phyloP scores from a whole-genome alignment of 2,888 invertebrate species.

The Chalcosyrphus nemorum region DNA sequence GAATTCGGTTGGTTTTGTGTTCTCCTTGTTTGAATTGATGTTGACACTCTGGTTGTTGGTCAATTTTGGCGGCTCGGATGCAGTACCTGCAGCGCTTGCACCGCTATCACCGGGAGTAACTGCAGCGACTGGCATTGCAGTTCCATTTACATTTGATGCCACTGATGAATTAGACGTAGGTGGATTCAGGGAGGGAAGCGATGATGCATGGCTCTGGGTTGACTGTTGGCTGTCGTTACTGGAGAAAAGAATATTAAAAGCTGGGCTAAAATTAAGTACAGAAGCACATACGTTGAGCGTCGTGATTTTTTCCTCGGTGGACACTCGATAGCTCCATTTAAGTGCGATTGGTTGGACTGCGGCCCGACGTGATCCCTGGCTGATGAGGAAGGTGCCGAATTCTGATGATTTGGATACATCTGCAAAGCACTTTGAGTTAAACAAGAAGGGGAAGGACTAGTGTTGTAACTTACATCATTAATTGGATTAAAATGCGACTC shows the following conservation, averaged over 20 bases:
- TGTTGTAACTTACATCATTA: conserved; percentile 78
- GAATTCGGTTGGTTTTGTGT: conserved; percentile 79
- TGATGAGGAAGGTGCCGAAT: conserved; percentile 74
- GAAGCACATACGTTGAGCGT: conserved; percentile 93
- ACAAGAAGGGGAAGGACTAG: too few species aligned
- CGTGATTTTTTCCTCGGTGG: conserved; percentile 95
- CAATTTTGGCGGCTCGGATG: conserved; percentile 58
- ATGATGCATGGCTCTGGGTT: conserved; percentile 79
- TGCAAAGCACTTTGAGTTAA: conserved; percentile 69
- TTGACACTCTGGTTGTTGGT: conserved; percentile 75
- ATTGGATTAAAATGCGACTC: conserved; percentile 81
- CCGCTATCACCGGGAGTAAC: neutral
- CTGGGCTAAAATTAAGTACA: too few species aligned
- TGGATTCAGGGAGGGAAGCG: conserved; percentile 76
- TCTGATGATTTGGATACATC: conserved; percentile 80
- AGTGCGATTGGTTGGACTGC: conserved; percentile 76
- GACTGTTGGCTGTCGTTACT: conserved; percentile 81
- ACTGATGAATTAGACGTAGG: conserved; percentile 73
- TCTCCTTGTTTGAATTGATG: conserved; percentile 79
- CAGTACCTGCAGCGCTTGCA: neutral
- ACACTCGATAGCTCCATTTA: conserved; percentile 82
- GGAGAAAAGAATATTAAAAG: neutral
- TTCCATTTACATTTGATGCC: conserved; percentile 56
- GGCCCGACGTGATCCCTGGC: conserved; percentile 77
- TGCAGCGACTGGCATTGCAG: conserved; percentile 31